phyloP scores from a whole-genome alignment of 2,797 vertebrate genomes.

The Eulemur albifrons region DNA sequence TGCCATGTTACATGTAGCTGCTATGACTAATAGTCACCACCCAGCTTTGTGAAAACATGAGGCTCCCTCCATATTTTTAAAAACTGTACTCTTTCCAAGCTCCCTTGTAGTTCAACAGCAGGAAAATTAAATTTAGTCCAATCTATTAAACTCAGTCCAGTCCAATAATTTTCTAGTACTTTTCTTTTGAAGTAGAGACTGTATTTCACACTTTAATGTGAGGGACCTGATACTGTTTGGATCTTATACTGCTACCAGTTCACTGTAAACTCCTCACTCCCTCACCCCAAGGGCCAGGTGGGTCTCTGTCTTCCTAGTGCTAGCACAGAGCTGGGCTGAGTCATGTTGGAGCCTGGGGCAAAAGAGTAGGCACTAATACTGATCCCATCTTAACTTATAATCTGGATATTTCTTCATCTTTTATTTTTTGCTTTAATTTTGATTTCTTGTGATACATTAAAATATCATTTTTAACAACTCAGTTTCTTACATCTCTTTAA shows the following conservation, averaged over 20 bases:
- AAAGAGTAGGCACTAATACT: fast-evolving
- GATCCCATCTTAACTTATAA: neutral
- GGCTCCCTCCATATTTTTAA: neutral
- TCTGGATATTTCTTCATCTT: neutral
- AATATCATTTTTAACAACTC: neutral
- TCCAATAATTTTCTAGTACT: neutral
- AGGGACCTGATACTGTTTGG: neutral
- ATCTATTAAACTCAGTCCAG: neutral
- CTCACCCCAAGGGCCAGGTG: fast-evolving
- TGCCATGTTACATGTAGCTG: too few relatives aligned
- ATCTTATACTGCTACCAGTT: neutral
- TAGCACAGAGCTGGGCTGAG: neutral
- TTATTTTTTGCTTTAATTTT: neutral
- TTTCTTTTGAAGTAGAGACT: neutral
- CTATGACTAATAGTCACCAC: neutral
- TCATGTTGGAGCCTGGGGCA: fast-evolving
- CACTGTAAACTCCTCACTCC: neutral
- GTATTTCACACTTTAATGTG: neutral
- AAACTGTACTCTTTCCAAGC: neutral
- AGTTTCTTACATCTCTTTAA: neutral
- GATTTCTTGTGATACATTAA: neutral
- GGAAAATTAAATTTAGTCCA: neutral
- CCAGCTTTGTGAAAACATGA: neutral
- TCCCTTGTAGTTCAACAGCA: neutral
- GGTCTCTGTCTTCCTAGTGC: fast-evolving